phyloP scores from a whole-genome alignment of 2,888 invertebrate species.

The Aquatica leii region DNA sequence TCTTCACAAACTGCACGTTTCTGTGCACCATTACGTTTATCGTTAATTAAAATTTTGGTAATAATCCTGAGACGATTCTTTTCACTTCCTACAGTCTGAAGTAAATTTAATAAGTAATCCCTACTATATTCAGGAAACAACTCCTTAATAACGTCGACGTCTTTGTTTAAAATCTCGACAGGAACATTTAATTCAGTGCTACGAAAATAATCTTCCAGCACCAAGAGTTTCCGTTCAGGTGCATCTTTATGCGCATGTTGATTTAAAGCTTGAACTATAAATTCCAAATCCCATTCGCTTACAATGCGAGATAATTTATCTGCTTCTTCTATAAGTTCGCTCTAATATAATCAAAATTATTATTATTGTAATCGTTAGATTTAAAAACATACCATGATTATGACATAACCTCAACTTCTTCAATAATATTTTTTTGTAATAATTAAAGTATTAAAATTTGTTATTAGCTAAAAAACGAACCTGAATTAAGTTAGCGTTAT shows the following conservation, averaged over 20 bases:
- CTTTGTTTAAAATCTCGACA: neutral
- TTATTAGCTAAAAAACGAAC: too few relatives aligned
- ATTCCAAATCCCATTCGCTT: slow-evolving; percentile 4
- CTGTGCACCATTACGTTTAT: neutral
- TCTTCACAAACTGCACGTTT: neutral
- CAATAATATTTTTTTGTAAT: too few relatives aligned
- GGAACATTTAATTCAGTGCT: neutral
- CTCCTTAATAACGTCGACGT: neutral
- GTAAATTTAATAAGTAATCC: neutral
- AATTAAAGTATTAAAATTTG: too few relatives aligned
- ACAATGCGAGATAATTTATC: neutral
- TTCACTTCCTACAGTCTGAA: slow-evolving; percentile 3
- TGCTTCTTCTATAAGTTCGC: neutral
- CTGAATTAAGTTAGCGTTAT: too few relatives aligned
- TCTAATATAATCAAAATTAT: too few relatives aligned
- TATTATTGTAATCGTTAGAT: too few relatives aligned
- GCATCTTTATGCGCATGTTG: neutral
- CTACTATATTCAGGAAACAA: neutral
- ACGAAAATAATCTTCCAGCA: slow-evolving; percentile 9
- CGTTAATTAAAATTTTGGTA: neutral
- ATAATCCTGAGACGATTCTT: slow-evolving; percentile 11
- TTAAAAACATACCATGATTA: too few relatives aligned
- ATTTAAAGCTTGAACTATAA: neutral
- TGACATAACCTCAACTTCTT: too few relatives aligned
- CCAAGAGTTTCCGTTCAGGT: neutral